These are phyloP conservation scores for Carassius gibelio DNA, from an alignment of 2,113 vertebrate genomes.

Conservation along the genomic window DNA sequence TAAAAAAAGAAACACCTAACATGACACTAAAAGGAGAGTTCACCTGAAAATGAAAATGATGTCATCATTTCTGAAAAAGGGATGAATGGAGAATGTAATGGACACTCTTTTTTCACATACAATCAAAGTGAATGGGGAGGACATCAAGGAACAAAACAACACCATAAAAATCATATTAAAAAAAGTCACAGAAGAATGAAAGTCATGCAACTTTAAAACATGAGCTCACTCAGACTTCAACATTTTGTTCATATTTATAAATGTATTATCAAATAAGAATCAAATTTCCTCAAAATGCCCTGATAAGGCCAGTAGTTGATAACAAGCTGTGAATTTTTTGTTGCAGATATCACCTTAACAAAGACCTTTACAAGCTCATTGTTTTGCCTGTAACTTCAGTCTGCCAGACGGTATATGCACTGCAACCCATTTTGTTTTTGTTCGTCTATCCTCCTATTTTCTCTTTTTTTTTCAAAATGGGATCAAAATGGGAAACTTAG, in stretches of 20 bases:
- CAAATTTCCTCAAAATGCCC: neutral
- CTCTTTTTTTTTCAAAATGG: neutral
- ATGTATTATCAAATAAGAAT: neutral
- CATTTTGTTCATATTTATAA: neutral
- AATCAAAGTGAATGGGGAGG: neutral
- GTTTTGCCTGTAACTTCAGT: conserved; percentile 37
- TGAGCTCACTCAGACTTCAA: neutral
- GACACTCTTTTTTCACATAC: neutral
- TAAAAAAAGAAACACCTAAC: conserved; percentile 19
- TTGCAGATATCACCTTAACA: conserved; percentile 37
- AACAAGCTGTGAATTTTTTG: neutral
- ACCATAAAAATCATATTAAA: neutral
- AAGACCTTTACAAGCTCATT: conserved; percentile 46
- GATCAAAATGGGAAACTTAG: conserved; percentile 18
- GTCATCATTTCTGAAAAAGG: neutral
- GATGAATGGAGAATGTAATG: neutral
- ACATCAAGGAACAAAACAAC: neutral
- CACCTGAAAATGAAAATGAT: neutral
- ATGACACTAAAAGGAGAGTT: conserved; percentile 7
- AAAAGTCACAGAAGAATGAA: neutral
- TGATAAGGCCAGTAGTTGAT: conserved; percentile 16
- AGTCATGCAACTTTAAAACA: neutral
- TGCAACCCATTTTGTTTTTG: conserved; percentile 46
- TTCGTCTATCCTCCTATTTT: conserved; percentile 29
- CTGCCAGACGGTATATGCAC: conserved; percentile 48